Percentiles rank a stretch among this genome's conserved stretches.
Conservation (phyloP, 53 echinoderm and acorn worm species). For the Glandiceps talaboti region DNA sequence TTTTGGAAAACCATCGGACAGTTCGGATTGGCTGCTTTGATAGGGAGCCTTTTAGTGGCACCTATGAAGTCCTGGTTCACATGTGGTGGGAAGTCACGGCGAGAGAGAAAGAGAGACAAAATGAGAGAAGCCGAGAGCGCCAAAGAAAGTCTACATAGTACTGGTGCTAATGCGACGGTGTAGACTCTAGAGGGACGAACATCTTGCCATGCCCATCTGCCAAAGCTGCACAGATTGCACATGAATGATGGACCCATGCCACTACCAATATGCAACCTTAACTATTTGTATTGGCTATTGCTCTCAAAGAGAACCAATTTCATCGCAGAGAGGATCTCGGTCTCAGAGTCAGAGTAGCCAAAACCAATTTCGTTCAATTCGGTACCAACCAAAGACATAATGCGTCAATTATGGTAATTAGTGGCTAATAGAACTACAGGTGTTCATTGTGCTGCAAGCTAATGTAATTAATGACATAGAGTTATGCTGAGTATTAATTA, state of each 20-base stretch:
- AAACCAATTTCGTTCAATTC: too few relatives aligned
- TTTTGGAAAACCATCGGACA: conserved; percentile 44
- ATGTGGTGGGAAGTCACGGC: conserved; percentile 13
- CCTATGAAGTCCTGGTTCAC: background rate
- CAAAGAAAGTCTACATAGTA: background rate
- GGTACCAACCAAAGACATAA: too few relatives aligned
- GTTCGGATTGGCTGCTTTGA: conserved; percentile 30
- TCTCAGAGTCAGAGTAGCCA: too few relatives aligned
- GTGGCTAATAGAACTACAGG: too few relatives aligned
- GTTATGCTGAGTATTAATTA: too few relatives aligned
- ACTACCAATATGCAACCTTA: too few relatives aligned
- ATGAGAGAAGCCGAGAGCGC: conserved; percentile 23
- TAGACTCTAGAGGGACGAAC: background rate
- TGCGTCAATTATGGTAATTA: too few relatives aligned
- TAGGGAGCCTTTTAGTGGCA: conserved; percentile 9
- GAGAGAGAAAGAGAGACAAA: conserved; percentile 70
- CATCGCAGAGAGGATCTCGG: too few relatives aligned
- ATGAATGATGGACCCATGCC: conserved; percentile 55
- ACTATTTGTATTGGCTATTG: too few relatives aligned
- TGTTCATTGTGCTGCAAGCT: too few relatives aligned
- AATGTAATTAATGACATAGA: too few relatives aligned
- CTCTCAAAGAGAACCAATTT: too few relatives aligned
- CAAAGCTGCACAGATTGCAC: conserved; percentile 63
- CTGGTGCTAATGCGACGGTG: background rate
- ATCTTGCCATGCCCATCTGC: conserved; percentile 36